Conservation (phyloP, 2,113 vertebrate species). For the Indicator maculatus region DNA sequence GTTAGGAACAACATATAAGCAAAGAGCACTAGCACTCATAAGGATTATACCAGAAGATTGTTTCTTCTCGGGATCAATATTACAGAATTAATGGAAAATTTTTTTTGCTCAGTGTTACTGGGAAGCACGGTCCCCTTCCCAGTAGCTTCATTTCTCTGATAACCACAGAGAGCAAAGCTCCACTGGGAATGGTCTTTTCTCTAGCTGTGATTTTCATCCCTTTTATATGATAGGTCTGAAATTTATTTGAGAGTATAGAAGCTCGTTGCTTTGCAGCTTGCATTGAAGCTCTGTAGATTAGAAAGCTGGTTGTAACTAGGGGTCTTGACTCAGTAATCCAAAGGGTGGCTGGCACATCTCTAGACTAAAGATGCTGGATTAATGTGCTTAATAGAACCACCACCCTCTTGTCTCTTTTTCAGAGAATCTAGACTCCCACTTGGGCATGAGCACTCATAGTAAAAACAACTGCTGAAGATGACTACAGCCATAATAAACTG, state of each 20-base stretch:
- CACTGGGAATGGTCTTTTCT: background rate
- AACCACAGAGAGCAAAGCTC: background rate
- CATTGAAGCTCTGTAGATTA: background rate
- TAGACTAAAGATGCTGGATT: background rate
- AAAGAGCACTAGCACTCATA: background rate
- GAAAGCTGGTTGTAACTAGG: background rate
- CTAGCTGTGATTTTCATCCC: background rate
- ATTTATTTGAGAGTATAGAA: background rate
- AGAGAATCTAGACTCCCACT: background rate
- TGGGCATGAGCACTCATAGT: background rate
- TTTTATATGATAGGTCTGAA: background rate
- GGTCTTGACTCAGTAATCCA: background rate
- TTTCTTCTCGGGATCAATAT: background rate
- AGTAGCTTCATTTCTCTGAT: background rate
- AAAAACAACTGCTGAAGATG: background rate
- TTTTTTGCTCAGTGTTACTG: background rate
- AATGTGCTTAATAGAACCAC: background rate
- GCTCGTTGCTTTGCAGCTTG: background rate
- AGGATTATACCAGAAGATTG: background rate
- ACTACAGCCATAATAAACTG: background rate
- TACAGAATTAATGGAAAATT: background rate
- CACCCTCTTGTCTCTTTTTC: background rate
- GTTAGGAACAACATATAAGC: background rate
- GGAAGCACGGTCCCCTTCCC: background rate
- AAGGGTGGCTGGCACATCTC: background rate